Base-by-base conservation (phyloP, 2,888 invertebrate genomes). In the Sphecodes monilicornis region DNA sequence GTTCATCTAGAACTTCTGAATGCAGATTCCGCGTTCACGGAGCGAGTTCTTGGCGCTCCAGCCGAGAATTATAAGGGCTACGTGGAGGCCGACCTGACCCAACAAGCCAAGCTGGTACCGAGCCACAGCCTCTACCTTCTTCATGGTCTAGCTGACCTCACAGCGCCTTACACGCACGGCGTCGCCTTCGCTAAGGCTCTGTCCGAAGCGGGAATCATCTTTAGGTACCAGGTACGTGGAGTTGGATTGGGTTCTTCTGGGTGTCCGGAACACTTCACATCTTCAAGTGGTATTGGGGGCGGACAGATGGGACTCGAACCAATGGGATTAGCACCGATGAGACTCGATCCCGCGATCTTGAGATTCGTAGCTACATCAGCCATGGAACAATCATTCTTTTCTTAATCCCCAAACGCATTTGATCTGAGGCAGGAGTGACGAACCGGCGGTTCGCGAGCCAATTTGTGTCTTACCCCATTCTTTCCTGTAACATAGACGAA, bases 151-250 rank as follows among this genome's bases (percentile, higher is more conserved):
- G 98, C 98, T 68, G 99, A 99, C 95, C 96, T 97, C 92, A 97
- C 98, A 93, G 98, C 98, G 91, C 99, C 99, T 91, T 98, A 98
- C 96, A 98, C 98, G 93, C 98, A 99, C 95, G 97, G 98, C 89
- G 97, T 98, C 92, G 97, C 98, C 94, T 96, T 99, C 86, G 98
- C 98, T 80, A 97, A 98, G 92, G 97, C 98, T 84, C 96, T 99
- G 89, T 97, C 98, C 36, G 97, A 98, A 92, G 97, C 97, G 77
- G 98, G 98, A 92, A 97, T 99, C 91, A 96, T 98, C 91, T 99
- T 98, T 95, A 96, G 98, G 95, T 97, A 98, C 95, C 98, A 99
- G 97, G 99, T 98, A 95, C 18, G 64, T 66, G 22, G 8, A 66
- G 16, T 32, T 22, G 4, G 22, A 32, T 36, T 11, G 4, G n/a